These are phyloP conservation scores for Myripristis jacobus DNA, from an alignment of 2,797 vertebrate genomes.

Conservation along the genomic window DNA sequence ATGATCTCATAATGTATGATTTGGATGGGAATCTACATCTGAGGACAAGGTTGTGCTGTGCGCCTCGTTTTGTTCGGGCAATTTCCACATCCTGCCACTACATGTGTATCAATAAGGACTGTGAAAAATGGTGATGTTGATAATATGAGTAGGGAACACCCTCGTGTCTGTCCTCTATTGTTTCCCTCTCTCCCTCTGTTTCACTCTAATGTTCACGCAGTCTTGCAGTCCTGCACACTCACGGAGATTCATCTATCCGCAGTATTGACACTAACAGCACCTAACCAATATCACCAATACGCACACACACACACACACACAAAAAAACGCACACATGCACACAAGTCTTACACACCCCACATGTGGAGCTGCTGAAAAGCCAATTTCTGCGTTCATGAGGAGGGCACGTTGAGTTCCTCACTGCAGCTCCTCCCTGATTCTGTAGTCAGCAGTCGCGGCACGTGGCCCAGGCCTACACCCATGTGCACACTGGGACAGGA, in stretches of 20 bases:
- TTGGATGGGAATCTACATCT: neutral
- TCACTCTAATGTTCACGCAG: neutral
- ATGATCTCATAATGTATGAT: neutral
- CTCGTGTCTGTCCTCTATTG: too few relatives aligned
- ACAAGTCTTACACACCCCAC: slow-evolving; percentile 7
- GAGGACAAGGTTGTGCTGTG: too few relatives aligned
- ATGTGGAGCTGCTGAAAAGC: slow-evolving; percentile 57
- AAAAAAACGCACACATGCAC: slow-evolving; percentile 11
- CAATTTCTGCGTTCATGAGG: slow-evolving; percentile 59
- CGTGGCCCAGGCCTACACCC: slow-evolving; percentile 64
- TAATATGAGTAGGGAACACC: too few relatives aligned
- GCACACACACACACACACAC: slow-evolving; percentile 5
- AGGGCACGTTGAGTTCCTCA: slow-evolving; percentile 57
- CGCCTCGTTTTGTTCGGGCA: too few relatives aligned
- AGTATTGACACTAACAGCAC: slow-evolving; percentile 45
- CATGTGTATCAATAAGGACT: neutral
- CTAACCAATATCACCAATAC: slow-evolving; percentile 8
- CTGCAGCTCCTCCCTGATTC: slow-evolving; percentile 62
- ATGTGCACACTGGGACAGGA: slow-evolving; percentile 52
- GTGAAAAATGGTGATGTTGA: neutral
- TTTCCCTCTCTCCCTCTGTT: neutral
- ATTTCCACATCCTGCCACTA: neutral
- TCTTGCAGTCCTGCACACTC: slow-evolving; percentile 19
- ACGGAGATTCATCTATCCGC: slow-evolving; percentile 22
- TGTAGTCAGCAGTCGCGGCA: slow-evolving; percentile 71